These are phyloP conservation scores for Hafferia zeledoni DNA, from an alignment of 2,797 vertebrate genomes.

Conservation along the genomic window DNA sequence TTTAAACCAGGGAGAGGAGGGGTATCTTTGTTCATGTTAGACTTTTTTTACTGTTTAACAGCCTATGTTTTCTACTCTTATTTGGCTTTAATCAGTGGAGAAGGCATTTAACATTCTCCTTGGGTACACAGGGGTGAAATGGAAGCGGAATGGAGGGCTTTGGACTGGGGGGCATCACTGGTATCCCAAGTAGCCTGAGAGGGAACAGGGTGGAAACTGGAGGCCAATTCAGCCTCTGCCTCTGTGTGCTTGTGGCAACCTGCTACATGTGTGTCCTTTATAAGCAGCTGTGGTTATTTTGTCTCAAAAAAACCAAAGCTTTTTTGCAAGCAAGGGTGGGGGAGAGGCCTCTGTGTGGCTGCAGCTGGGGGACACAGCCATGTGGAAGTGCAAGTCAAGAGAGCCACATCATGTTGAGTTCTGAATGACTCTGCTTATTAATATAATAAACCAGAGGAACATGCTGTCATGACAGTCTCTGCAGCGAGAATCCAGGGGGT, in stretches of 20 bases:
- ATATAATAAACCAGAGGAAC: slow-evolving; percentile 57
- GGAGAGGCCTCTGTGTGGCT: neutral
- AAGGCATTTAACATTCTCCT: fast-evolving
- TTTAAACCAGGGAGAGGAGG: neutral
- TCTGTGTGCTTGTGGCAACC: fast-evolving
- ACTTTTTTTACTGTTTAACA: neutral
- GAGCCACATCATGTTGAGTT: slow-evolving; percentile 19
- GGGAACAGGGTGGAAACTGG: neutral
- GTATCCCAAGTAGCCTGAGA: neutral
- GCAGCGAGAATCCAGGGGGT: neutral
- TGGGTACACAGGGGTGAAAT: neutral
- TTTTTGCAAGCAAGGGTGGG: neutral
- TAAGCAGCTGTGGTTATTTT: neutral
- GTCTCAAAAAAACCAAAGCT: neutral
- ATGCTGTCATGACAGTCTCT: neutral
- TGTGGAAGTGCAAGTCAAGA: slow-evolving; percentile 14
- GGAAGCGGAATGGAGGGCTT: neutral
- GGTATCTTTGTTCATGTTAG: neutral
- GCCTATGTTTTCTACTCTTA: neutral
- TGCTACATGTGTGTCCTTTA: neutral
- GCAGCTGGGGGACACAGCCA: neutral
- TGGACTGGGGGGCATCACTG: neutral
- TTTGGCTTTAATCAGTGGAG: neutral
- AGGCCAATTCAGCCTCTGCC: neutral
- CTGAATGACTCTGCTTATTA: slow-evolving; percentile 53